Conservation (phyloP, 1,140 invertebrate species). For the Drosophila malerkotliana region DNA sequence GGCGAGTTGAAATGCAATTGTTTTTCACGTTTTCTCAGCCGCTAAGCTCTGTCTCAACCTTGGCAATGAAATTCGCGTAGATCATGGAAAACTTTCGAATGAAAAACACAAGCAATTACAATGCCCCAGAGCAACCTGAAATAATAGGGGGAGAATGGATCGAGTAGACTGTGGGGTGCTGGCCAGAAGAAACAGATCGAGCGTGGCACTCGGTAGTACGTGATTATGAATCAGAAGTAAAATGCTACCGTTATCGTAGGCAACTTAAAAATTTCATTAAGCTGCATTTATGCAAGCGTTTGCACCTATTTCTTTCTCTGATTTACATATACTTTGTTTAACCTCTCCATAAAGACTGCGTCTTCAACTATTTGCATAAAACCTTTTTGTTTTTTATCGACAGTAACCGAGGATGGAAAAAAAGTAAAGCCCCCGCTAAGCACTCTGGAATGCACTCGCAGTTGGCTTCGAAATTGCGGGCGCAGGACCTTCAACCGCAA, state of each 20-base stretch:
- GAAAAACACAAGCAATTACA: slow-evolving; percentile 28
- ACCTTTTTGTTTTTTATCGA: background rate
- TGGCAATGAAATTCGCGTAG: slow-evolving; percentile 57
- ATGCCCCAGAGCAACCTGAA: slow-evolving; percentile 23
- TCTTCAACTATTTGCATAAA: background rate
- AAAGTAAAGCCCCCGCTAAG: slow-evolving; percentile 55
- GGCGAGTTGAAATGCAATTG: slow-evolving; percentile 37
- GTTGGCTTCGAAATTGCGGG: slow-evolving; percentile 47
- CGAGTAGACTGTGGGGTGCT: background rate
- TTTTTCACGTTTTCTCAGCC: slow-evolving; percentile 53
- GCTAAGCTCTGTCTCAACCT: slow-evolving; percentile 30
- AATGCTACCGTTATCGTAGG: slow-evolving; percentile 6
- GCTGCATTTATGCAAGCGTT: background rate
- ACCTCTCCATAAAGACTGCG: slow-evolving; percentile 2
- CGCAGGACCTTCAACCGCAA: slow-evolving; percentile 86
- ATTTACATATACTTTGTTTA: background rate
- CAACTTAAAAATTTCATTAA: slow-evolving; percentile 10
- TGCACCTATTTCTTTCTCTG: background rate
- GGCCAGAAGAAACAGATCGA: slow-evolving; percentile 11
- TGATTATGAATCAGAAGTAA: slow-evolving; percentile 42
- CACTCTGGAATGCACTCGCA: slow-evolving; percentile 42
- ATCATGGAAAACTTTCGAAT: slow-evolving; percentile 24
- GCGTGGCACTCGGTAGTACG: slow-evolving; percentile 37
- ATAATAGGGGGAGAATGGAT: slow-evolving; percentile 14
- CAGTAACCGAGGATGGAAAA: slow-evolving; percentile 70